Conservation (phyloP, 2,888 invertebrate genomes). For the Noctua comes region DNA sequence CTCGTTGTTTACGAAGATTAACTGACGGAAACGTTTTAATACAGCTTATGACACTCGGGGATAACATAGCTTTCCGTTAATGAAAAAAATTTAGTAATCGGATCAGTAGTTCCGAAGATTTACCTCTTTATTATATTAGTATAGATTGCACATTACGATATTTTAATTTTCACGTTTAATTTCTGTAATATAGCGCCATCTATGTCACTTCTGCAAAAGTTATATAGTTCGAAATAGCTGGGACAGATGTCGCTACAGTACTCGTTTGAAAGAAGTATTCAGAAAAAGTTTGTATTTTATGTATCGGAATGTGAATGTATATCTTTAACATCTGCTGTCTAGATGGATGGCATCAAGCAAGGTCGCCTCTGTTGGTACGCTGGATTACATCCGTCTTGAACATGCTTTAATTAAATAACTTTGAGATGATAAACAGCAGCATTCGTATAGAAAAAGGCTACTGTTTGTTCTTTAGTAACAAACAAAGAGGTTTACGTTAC, state of each 20-base stretch:
- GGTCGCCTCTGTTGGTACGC: too few species aligned
- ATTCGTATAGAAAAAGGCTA: background rate
- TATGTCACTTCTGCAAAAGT: background rate
- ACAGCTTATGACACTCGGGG: too few species aligned
- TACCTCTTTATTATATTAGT: too few species aligned
- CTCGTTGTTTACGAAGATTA: too few species aligned
- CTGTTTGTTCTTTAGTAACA: background rate
- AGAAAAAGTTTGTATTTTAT: background rate
- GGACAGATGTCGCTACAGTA: conserved; percentile 25
- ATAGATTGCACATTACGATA: background rate
- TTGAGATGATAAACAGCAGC: too few species aligned
- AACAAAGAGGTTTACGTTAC: background rate
- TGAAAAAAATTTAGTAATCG: too few species aligned
- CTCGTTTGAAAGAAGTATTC: background rate
- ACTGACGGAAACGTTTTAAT: too few species aligned
- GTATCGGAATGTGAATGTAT: background rate
- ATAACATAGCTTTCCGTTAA: too few species aligned
- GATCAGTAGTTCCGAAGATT: too few species aligned
- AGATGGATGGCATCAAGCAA: too few species aligned
- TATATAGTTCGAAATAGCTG: background rate
- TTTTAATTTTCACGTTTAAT: background rate
- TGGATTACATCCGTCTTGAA: too few species aligned
- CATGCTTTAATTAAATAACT: too few species aligned
- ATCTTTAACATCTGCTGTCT: background rate
- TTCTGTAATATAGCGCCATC: conserved; percentile 5